Evolutionary conservation across 2,888 invertebrate genomes (phyloP), one percentile per base, ranked within the genome.

Genomic region (Sminthurides aquaticus): DNA sequence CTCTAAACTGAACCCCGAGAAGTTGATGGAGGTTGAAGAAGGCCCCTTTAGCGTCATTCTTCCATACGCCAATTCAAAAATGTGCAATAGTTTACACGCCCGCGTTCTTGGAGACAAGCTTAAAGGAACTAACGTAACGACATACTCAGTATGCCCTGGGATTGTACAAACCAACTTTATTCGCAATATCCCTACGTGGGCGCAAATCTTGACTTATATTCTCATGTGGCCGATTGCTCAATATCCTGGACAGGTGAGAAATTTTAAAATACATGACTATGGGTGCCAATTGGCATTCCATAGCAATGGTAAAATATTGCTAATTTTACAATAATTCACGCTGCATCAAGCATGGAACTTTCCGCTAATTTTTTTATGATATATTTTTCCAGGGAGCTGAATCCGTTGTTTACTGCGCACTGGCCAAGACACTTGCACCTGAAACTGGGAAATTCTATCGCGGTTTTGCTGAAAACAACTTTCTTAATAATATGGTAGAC

Each of bases 81-180:
- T 49, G 22, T 48, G 49, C n/a, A 60, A 61, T 29, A 34, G 22
- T 28, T 29, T 61, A 5, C 52, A 49, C 54, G 61, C 29, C 15
- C 27, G 34, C 25, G 28, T 25, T 28, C 54, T 61, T 2, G 61
- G 29, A 2, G 54, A 27, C 3, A 52, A 54, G 22, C 29, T 61
- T n/a, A 52, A 29, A 54, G 54, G 25, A 15, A 29, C 8, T 15
- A 24, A 26, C 22, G 54, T 61, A 26, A 28, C n/a, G 27, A 28
- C 61, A 5, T 61, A 61, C n/a, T 61, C 56, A 22, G 20, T 28
- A 15, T 55, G 62, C 28, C 56, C 62, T 15, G 55, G 62, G 20
- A 24, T 55, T 15, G 56, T 29, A 22, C 1, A 2, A 1, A 55
- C 62, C 3, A 54, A 24, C 25, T n/a, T 62, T 20, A 29, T 20